Conservation (phyloP, 2,797 vertebrate genomes). For the Zenarchopterus dispar region DNA sequence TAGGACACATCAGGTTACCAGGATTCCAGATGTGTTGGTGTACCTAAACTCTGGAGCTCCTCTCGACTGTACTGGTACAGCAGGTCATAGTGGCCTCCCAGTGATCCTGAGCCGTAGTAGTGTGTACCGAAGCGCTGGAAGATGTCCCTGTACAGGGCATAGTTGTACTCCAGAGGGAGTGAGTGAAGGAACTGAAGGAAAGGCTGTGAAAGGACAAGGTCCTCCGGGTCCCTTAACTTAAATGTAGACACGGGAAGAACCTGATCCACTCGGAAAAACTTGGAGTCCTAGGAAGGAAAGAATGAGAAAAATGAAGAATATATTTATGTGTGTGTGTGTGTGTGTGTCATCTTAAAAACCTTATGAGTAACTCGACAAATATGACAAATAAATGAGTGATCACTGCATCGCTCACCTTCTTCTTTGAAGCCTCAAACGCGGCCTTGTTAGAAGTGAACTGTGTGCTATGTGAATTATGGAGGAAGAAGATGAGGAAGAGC, state of each 20-base stretch:
- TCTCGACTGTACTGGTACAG: slow-evolving; percentile 91
- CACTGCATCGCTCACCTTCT: slow-evolving; percentile 75
- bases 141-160: slow-evolving; percentile 89
- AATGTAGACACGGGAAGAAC: slow-evolving; percentile 88
- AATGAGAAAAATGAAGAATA: background rate
- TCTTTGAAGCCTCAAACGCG: slow-evolving; percentile 85
- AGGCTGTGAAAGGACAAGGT: slow-evolving; percentile 85
- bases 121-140: slow-evolving; percentile 94
- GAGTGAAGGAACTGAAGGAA: slow-evolving; percentile 88
- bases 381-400: background rate
- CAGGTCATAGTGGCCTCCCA: slow-evolving; percentile 93
- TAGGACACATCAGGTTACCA: too few species aligned
- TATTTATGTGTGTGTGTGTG: too few species aligned
- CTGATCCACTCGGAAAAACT: slow-evolving; percentile 89
- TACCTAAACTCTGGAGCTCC: slow-evolving; percentile 87
- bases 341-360: too few species aligned
- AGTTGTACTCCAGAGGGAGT: slow-evolving; percentile 93
- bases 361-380: background rate
- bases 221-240: slow-evolving; percentile 75
- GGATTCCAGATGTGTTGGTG: slow-evolving; percentile 3
- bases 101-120: slow-evolving; percentile 88
- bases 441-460: slow-evolving; percentile 57
- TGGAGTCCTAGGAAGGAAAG: slow-evolving; percentile 84
- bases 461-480: accelerated
- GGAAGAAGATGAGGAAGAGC: slow-evolving; percentile 60